Evolutionary conservation across 2,888 invertebrate species (phyloP).

Genomic region (Himalopsyche japonica): DNA sequence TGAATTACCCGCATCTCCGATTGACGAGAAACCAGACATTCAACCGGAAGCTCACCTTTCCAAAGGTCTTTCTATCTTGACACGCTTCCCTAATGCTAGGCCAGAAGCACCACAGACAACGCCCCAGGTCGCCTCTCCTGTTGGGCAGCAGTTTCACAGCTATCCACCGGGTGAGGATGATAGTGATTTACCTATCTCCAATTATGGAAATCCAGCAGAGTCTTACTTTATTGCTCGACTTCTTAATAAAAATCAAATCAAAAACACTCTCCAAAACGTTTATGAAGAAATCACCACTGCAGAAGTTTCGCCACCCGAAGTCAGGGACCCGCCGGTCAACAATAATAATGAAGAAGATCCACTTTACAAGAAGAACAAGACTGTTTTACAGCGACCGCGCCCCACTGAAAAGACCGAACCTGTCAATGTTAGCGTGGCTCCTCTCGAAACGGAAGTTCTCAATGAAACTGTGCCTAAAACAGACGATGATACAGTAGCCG

Average conservation of each 20-base stretch:
- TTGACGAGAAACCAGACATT: neutral
- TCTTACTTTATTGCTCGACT: constrained; percentile 57
- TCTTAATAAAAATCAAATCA: constrained; percentile 51
- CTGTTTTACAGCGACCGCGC: constrained; percentile 23
- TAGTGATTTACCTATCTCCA: constrained; percentile 47
- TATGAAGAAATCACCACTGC: constrained; percentile 50
- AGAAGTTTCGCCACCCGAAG: constrained; percentile 2
- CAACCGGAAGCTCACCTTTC: neutral
- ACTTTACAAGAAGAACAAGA: constrained; percentile 13
- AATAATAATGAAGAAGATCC: constrained; percentile 31
- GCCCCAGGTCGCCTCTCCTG: neutral
- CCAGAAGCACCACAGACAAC: constrained; percentile 30
- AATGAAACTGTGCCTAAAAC: neutral
- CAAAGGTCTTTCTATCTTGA: constrained; percentile 24
- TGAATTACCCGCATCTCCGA: neutral
- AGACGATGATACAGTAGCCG: neutral
- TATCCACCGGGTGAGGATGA: constrained; percentile 42
- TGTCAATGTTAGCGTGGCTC: neutral
- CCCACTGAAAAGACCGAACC: constrained; percentile 9
- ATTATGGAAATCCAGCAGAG: constrained; percentile 57
- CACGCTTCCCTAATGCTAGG: constrained; percentile 37
- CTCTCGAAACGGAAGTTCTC: neutral
- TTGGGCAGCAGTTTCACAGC: neutral
- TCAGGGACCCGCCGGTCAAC: constrained; percentile 4
- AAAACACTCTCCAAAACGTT: constrained; percentile 54